phyloP scores from a whole-genome alignment of 2,797 vertebrate species.

The Macropus fuliginosus region DNA sequence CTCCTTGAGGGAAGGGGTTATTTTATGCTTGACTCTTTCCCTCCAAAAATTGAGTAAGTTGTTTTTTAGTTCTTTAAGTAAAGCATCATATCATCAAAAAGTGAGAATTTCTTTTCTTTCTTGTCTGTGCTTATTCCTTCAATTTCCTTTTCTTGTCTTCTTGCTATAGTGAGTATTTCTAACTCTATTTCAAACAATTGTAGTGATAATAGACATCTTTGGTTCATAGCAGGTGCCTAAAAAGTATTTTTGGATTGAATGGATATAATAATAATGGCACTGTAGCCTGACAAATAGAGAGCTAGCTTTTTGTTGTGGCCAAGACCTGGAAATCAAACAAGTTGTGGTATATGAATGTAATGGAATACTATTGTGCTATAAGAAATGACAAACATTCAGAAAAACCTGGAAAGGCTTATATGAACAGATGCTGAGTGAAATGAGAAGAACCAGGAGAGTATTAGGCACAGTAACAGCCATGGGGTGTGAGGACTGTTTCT shows the following conservation, averaged over 20 bases:
- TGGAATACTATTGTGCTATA: too few species aligned
- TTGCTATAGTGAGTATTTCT: background rate
- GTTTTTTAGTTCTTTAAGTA: background rate
- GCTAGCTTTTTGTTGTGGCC: background rate
- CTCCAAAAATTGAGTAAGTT: background rate
- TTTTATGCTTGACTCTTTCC: background rate
- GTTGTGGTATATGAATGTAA: too few species aligned
- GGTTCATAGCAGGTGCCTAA: background rate
- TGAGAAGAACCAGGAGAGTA: too few species aligned
- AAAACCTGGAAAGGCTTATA: too few species aligned
- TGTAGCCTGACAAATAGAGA: background rate
- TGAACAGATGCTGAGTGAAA: too few species aligned
- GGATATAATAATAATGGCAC: background rate
- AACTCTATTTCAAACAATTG: background rate
- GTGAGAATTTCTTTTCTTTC: background rate
- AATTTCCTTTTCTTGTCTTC: background rate
- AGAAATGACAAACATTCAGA: too few species aligned
- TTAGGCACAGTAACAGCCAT: too few species aligned
- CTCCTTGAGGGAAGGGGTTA: background rate
- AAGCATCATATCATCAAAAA: background rate
- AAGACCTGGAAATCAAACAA: too few species aligned
- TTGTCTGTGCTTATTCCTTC: background rate
- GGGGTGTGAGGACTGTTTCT: too few species aligned
- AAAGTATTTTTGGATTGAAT: background rate
- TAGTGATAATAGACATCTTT: background rate